phyloP scores from a whole-genome alignment of 2,888 invertebrate species.

The Troilus luridus region DNA sequence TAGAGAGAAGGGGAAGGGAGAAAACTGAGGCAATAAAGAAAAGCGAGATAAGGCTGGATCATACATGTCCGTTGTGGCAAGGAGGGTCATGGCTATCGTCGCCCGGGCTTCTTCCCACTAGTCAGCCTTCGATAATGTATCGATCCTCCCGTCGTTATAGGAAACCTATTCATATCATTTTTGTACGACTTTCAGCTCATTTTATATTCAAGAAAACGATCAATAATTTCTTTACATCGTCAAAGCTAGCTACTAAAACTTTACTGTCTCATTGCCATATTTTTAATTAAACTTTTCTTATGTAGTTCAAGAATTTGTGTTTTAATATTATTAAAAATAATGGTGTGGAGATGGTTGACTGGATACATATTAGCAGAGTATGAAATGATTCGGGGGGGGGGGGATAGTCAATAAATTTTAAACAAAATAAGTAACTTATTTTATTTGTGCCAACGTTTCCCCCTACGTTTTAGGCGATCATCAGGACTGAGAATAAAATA shows the following conservation, averaged over 20 bases:
- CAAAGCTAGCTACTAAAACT: background rate
- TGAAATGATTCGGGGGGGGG: too few species aligned
- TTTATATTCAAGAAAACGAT: background rate
- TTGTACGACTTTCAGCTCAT: background rate
- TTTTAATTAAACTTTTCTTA: background rate
- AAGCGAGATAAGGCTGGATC: background rate
- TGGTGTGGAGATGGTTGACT: too few species aligned
- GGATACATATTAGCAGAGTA: too few species aligned
- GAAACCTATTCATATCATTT: constrained; percentile 47
- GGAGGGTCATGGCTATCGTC: constrained; percentile 4
- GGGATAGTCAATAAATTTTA: too few species aligned
- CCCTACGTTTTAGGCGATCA: too few species aligned
- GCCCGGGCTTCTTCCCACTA: background rate
- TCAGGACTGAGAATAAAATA: too few species aligned
- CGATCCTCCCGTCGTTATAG: constrained; percentile 18
- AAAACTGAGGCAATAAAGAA: background rate
- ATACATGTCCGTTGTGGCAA: constrained; percentile 40
- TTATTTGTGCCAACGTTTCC: too few species aligned
- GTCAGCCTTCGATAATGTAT: constrained; percentile 26
- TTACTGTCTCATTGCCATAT: background rate
- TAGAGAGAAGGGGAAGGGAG: background rate
- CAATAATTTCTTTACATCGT: background rate
- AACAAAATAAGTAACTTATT: too few species aligned
- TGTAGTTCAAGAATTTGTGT: background rate
- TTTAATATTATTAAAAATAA: too few species aligned